Base-by-base conservation (phyloP, 2,888 invertebrate species). In the Cephalotes varians region DNA sequence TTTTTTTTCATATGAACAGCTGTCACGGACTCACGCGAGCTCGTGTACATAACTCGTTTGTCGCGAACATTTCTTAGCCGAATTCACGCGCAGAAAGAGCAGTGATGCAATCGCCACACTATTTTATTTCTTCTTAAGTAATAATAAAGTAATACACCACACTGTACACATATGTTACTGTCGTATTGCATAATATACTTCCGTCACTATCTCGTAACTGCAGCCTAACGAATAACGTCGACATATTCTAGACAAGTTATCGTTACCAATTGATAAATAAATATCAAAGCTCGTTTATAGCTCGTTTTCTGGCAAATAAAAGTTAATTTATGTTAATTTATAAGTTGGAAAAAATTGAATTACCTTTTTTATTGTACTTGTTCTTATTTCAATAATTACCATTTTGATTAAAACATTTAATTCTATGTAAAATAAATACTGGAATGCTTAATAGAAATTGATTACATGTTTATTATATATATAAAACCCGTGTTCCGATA, bases 191-290 rank as follows among this genome's bases (percentile, higher is more conserved):
- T 60, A 73, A 73, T 60, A 21, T 21, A 10, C 10, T 72, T 62
- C 15, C 4, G 4, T 9, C 0, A 15, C 15, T 60, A 60, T 44
- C 44, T 62, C 5, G 34, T 1, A 60, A 15, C 9, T 58, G 31
- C 31, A 21, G 5, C 21, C 7, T 34, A 47, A 31, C 34, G 62
- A 60, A 31, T 60, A 44, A 34, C 47, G 31, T 62, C 44, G 44
- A 44, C 73, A 60, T 58, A 21, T 3, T 73, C 18, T 15, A 40
- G 21, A 44, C 31, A 47, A 21, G 21, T 6, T 56, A 28, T 73
- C 15, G 1, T 73, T 73, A 73, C 18, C 73, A 34, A 73, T 73
- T 60, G 60, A 73, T 2, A 73, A 73, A 73, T 7, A 60, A 73
- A 47, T 47, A 18, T 56, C 37, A 31, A 9, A 73, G 31, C 31